phyloP scores from a whole-genome alignment of 2,113 vertebrate species.

The Myodes glareolus region DNA sequence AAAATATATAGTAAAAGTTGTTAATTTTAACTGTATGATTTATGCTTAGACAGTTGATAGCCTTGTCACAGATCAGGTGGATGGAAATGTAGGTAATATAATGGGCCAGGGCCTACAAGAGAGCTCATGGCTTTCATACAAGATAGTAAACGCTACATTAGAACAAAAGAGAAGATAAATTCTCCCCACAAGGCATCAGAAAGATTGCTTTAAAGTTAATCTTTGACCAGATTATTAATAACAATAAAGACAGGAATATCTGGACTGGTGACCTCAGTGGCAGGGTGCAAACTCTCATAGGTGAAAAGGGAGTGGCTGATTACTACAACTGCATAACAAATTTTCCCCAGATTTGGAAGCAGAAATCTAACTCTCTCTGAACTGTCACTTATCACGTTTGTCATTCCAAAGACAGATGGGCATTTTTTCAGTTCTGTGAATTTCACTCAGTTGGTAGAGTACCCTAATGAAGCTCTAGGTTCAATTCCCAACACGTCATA shows the following conservation, averaged over 20 bases:
- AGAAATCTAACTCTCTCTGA: not conserved
- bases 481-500: not conserved
- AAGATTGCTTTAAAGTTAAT: conserved; percentile 13
- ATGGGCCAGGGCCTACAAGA: not conserved
- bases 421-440: not conserved
- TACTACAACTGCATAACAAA: not conserved
- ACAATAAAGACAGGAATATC: not conserved
- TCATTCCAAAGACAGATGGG: not conserved
- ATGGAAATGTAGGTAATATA: not conserved
- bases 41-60: not conserved
- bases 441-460: not conserved
- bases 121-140: not conserved
- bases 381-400: not conserved
- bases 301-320: not conserved
- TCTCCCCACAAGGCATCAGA: not conserved
- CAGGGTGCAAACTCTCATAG: not conserved
- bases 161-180: not conserved
- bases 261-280: not conserved
- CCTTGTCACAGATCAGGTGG: not conserved
- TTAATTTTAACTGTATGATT: conserved; percentile 14
- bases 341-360: not conserved
- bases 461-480: not conserved
- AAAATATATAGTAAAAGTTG: not conserved
- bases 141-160: not conserved
- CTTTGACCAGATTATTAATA: conserved; percentile 26